Evolutionary conservation across 2,113 vertebrate species (phyloP).

Genomic region (Hemiscyllium ocellatum): DNA sequence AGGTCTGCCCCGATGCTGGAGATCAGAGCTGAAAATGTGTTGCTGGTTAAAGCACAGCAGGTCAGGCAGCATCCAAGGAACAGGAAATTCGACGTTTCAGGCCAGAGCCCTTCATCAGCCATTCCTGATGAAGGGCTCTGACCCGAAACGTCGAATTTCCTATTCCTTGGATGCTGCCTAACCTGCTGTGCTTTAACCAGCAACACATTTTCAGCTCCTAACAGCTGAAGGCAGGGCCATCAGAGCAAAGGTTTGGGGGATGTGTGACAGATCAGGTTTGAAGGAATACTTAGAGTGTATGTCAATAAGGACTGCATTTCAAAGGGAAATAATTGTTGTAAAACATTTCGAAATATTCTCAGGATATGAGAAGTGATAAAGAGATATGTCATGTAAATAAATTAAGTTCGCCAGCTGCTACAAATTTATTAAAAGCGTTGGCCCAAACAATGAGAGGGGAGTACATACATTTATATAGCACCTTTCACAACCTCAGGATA

Average conservation of each 20-base stretch:
- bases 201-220: too few species aligned
- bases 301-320: background rate
- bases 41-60: too few species aligned
- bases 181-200: too few species aligned
- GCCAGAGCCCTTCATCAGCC: too few species aligned
- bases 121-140: too few species aligned
- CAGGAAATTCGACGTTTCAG: too few species aligned
- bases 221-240: background rate
- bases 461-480: background rate
- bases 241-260: background rate
- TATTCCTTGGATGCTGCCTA: too few species aligned
- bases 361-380: background rate
- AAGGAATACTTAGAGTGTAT: background rate
- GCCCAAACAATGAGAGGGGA: background rate
- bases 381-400: background rate
- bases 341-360: background rate
- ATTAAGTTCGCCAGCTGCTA: background rate
- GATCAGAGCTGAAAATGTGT: too few species aligned
- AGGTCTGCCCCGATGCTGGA: too few species aligned
- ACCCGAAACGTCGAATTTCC: too few species aligned
- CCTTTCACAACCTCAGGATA: background rate
- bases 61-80: too few species aligned
- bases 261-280: background rate
- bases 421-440: background rate
- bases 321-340: background rate